These are phyloP conservation scores for Passer domesticus DNA, from an alignment of 2,113 vertebrate genomes.

Conservation along the genomic window DNA sequence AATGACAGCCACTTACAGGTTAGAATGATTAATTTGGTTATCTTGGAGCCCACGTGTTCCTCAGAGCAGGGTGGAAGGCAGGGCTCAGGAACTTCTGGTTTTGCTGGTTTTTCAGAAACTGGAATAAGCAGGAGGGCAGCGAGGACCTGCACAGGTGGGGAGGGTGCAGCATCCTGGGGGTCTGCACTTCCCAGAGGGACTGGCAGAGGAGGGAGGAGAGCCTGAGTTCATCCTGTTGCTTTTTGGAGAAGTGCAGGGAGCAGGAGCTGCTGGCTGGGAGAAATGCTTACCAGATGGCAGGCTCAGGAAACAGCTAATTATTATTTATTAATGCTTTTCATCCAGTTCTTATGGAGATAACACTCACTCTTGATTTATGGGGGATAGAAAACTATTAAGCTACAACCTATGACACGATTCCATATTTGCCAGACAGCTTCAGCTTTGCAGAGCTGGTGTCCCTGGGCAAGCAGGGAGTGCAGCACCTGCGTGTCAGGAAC, in stretches of 20 bases:
- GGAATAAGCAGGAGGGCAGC: not conserved
- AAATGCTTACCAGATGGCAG: slow-evolving; percentile 40
- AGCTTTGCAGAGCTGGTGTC: not conserved
- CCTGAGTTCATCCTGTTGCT: not conserved
- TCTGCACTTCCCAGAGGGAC: not conserved
- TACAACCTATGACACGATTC: not conserved
- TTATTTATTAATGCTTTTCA: slow-evolving; percentile 51
- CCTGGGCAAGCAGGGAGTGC: not conserved
- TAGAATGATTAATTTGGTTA: slow-evolving; percentile 43
- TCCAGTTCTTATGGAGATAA: slow-evolving; percentile 21
- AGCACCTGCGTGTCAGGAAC: rapidly evolving
- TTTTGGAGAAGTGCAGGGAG: not conserved
- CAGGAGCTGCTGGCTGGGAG: slow-evolving; percentile 14
- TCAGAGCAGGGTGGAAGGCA: not conserved
- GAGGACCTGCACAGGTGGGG: not conserved
- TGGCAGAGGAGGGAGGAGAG: not conserved
- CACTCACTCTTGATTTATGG: not conserved
- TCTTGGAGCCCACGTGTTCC: slow-evolving; percentile 16
- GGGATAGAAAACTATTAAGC: not conserved
- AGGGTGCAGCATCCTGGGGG: not conserved
- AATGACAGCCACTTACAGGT: slow-evolving; percentile 66
- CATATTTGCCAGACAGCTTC: not conserved
- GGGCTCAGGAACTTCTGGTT: not conserved
- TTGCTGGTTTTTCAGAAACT: not conserved
- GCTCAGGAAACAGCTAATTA: slow-evolving; percentile 57